These are phyloP conservation scores for Orestias chungarensis DNA, from an alignment of 2,797 vertebrate species.

Conservation along the genomic window DNA sequence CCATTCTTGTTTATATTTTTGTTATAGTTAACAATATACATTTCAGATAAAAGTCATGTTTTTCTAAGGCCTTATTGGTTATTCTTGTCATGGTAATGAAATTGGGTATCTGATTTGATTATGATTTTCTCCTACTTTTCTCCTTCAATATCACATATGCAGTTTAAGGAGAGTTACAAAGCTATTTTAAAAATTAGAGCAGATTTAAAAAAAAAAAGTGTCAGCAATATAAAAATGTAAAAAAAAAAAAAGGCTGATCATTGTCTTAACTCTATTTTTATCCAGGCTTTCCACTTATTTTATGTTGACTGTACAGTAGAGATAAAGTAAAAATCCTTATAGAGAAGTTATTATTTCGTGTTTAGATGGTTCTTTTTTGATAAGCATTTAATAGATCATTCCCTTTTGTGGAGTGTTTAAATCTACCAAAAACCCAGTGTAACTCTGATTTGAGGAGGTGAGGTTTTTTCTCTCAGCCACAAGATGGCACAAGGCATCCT, in stretches of 20 bases:
- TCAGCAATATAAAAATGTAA: too few relatives aligned
- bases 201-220: not conserved
- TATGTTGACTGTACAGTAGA: not conserved
- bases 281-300: not conserved
- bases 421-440: not conserved
- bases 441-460: not conserved
- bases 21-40: not conserved
- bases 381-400: not conserved
- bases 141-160: not conserved
- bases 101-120: not conserved
- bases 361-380: too few relatives aligned
- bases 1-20: not conserved
- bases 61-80: not conserved
- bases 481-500: conserved; percentile 39
- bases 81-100: not conserved
- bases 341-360: too few relatives aligned
- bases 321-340: too few relatives aligned
- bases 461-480: conserved; percentile 32
- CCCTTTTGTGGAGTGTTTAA: not conserved
- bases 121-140: not conserved
- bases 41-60: not conserved
- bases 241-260: too few relatives aligned
- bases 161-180: not conserved
- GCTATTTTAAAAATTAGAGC: not conserved
- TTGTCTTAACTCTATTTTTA: not conserved